Evolutionary conservation across 1,140 invertebrate genomes (phyloP), one percentile per base, ranked within the genome.

Genomic region (Nasonia vitripennis): DNA sequence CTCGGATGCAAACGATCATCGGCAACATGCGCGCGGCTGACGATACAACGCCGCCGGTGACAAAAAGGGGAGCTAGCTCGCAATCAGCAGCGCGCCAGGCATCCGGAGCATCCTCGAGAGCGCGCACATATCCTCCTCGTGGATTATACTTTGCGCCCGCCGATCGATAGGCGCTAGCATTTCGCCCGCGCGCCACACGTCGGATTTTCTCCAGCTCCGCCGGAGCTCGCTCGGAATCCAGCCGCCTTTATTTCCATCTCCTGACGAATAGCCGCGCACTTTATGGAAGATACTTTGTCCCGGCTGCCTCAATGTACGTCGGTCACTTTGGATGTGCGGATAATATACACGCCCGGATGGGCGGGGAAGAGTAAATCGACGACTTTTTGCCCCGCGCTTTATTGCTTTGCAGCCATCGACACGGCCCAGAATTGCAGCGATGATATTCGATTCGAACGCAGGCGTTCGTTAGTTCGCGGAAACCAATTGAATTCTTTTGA

Each of bases 191-290:
- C 81, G 14, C 0, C 67, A 23, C 75, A 14, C 77, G 27, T 23
- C 17, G 78, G 78, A 81, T 79, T 79, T 78, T 70, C 48, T 27
- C 37, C n/a, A 27, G 27, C 27, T 48, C 75, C 10, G 9, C 41
- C 23, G 45, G 10, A 41, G 71, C 84, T 67, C 37, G n/a, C 34
- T 27, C 7, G 37, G 82, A 78, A 78, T 83, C 62, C 41, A 34
- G 10, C 31, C 34, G 34, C 27, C 84, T 85, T 80, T 80, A 80
- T 85, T 85, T 80, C 78, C 78, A 85, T 81, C 70, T 34, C 62
- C 27, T 85, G 84, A 85, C 84, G 78, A 75, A 85, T 85, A 31
- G 70, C 12, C 45, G 73, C 75, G 51, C 82, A n/a, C 20, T 73
- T 81, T 71, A 27, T 48, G n/a, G 41, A 20, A 71, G 68, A 85